phyloP scores from a whole-genome alignment of 2,888 invertebrate genomes.

The Sycophila texana region DNA sequence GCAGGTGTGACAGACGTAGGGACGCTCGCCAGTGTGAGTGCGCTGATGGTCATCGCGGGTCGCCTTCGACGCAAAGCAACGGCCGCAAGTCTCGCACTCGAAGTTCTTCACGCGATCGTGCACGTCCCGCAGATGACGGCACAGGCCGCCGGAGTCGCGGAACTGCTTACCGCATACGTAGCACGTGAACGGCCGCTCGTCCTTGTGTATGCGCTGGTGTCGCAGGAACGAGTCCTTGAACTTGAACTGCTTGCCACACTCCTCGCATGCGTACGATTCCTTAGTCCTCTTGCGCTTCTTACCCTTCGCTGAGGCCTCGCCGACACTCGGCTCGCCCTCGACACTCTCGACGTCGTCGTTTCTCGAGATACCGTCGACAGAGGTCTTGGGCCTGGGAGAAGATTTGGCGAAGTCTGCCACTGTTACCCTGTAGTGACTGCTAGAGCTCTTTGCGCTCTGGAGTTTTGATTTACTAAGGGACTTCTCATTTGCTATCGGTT shows the following conservation, averaged over 20 bases:
- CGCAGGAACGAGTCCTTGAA: conserved; percentile 77
- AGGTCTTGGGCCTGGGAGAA: not conserved
- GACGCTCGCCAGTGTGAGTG: conserved; percentile 71
- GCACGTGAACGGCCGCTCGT: conserved; percentile 73
- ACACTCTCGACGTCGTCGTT: not conserved
- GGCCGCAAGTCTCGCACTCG: conserved; percentile 70
- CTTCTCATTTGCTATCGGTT: conserved; percentile 66
- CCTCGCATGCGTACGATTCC: conserved; percentile 69
- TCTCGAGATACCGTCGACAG: not conserved
- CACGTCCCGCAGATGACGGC: conserved; percentile 72
- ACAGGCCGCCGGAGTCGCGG: conserved; percentile 71
- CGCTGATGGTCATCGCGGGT: conserved; percentile 73
- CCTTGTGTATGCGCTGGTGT: conserved; percentile 76
- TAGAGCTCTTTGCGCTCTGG: not conserved
- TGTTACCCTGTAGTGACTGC: not conserved
- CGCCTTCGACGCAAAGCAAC: conserved; percentile 71
- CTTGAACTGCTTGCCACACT: conserved; percentile 77
- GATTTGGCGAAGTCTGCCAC: conserved; percentile 5
- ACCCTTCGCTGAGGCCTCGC: not conserved
- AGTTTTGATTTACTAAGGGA: not conserved
- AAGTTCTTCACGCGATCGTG: conserved; percentile 72
- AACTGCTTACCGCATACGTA: conserved; percentile 75
- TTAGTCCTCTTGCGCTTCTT: not conserved
- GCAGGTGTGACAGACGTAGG: conserved; percentile 76
- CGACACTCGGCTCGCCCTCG: not conserved